Conservation (phyloP, 2,113 vertebrate genomes). For the Amia ocellicauda region DNA sequence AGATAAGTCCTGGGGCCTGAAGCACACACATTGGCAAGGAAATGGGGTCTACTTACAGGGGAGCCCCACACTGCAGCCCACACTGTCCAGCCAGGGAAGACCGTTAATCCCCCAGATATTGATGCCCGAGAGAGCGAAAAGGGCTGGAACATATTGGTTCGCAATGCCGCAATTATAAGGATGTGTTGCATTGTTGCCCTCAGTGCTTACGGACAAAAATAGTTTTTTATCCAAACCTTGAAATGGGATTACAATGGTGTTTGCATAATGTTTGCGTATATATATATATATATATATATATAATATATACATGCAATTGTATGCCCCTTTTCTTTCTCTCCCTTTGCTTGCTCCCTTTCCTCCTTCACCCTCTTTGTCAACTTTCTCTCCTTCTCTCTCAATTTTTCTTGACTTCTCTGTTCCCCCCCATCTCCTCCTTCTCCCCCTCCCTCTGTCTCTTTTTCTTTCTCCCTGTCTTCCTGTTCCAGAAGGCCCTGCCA, state of each 20-base stretch:
- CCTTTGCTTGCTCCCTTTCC: neutral
- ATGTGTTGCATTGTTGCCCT: no score
- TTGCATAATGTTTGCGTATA: no score
- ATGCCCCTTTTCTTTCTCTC: conserved; percentile 19
- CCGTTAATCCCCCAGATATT: conserved; percentile 43
- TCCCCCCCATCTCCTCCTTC: conserved; percentile 8
- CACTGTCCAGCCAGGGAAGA: conserved; percentile 36
- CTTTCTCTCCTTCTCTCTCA: neutral
- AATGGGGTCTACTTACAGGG: neutral
- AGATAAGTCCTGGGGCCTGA: conserved; percentile 16
- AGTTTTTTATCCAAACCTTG: no score
- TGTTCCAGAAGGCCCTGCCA: conserved; percentile 23
- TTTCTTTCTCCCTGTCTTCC: neutral
- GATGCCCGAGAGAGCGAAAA: no score
- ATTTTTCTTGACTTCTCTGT: neutral
- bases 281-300: no score
- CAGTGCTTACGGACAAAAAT: no score
- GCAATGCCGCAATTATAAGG: no score
- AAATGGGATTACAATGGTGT: no score
- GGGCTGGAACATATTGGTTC: no score
- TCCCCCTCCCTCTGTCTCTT: neutral
- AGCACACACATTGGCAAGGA: conserved; percentile 1
- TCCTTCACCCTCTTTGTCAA: neutral
- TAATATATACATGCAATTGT: no score
- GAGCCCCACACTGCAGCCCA: no score